Evolutionary conservation across 1,140 invertebrate genomes (phyloP).

Genomic region (Laodelphax striatellus): DNA sequence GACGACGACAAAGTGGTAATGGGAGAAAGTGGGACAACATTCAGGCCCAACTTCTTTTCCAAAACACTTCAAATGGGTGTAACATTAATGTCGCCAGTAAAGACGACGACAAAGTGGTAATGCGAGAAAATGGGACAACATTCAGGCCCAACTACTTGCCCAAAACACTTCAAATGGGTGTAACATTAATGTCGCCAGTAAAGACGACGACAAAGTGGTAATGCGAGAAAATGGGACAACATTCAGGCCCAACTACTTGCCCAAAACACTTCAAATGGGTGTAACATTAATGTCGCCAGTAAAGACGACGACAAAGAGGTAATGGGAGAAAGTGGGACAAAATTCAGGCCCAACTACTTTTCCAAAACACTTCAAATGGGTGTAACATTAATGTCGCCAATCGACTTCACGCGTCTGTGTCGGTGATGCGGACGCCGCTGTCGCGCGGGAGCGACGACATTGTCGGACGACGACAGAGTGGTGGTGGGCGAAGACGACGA

Average conservation of each 20-base stretch:
- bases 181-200: neutral
- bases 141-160: neutral
- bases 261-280: too few relatives aligned
- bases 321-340: neutral
- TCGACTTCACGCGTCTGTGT: conserved; percentile 56
- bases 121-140: too few relatives aligned
- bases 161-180: too few relatives aligned
- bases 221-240: too few relatives aligned
- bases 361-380: too few relatives aligned
- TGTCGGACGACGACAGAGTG: conserved; percentile 39
- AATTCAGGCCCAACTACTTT: too few relatives aligned
- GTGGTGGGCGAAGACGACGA: conserved; percentile 15
- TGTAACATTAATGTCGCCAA: conserved; percentile 40
- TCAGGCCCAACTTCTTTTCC: too few relatives aligned
- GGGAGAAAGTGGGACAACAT: too few relatives aligned
- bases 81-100: conserved; percentile 54
- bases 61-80: too few relatives aligned
- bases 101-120: neutral
- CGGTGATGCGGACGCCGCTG: conserved; percentile 21
- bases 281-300: neutral
- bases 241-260: neutral
- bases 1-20: neutral
- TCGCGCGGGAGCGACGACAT: conserved; percentile 32
- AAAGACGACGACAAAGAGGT: neutral
- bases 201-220: neutral